Evolutionary conservation across 2,113 vertebrate genomes (phyloP).

Genomic region (Paradoxurus hermaphroditus): DNA sequence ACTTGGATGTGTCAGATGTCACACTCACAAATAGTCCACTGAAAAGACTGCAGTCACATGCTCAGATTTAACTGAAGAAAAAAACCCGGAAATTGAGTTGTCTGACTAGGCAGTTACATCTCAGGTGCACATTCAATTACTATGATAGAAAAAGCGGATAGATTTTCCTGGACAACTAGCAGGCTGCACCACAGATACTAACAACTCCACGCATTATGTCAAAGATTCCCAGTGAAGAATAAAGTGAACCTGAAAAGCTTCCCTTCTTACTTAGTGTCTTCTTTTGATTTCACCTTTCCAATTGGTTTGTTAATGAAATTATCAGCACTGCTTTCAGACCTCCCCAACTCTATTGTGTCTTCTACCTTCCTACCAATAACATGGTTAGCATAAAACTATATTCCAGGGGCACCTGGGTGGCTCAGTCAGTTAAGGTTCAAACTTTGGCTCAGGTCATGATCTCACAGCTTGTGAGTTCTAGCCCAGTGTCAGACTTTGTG

Average conservation of each 20-base stretch:
- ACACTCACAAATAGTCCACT: not conserved
- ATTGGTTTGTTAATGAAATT: not conserved
- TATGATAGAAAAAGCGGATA: not conserved
- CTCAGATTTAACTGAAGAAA: not conserved
- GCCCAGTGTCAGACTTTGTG: too few relatives aligned
- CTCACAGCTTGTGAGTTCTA: too few relatives aligned
- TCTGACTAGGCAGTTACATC: not conserved
- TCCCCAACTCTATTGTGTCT: not conserved
- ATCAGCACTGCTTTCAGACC: not conserved
- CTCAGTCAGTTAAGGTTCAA: too few relatives aligned
- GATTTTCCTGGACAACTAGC: not conserved
- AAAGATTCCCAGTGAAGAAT: not conserved
- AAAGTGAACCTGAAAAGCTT: not conserved
- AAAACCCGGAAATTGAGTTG: not conserved
- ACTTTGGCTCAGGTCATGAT: too few relatives aligned
- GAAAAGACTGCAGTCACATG: not conserved
- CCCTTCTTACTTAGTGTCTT: not conserved
- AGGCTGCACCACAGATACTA: not conserved
- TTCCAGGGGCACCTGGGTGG: too few relatives aligned
- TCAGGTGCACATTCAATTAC: not conserved
- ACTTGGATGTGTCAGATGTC: not conserved
- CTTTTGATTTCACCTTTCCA: not conserved
- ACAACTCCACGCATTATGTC: not conserved
- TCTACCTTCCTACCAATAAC: not conserved
- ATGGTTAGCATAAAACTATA: not conserved